Evolutionary conservation across 1,140 invertebrate species (phyloP).

Genomic region (Mercenaria mercenaria): DNA sequence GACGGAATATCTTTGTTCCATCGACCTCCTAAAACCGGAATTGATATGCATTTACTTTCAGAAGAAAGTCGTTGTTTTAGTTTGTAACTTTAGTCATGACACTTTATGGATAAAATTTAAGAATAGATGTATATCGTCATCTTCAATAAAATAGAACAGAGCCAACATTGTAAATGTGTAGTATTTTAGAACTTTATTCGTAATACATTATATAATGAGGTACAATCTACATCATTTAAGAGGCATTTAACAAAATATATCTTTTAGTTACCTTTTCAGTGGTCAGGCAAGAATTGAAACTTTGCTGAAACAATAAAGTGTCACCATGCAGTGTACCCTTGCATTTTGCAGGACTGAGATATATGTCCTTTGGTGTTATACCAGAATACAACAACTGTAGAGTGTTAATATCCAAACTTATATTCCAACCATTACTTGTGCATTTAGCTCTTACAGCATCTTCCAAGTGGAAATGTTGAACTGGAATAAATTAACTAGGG

Average conservation of each 20-base stretch:
- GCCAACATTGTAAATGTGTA: neutral
- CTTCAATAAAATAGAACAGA: neutral
- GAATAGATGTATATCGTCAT: neutral
- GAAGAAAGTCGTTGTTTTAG: neutral
- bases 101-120: neutral
- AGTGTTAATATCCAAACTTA: neutral
- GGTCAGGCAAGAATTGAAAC: neutral
- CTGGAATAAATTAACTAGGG: neutral
- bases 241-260: neutral
- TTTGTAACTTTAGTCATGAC: neutral
- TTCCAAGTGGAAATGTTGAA: neutral
- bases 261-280: constrained; percentile 21
- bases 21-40: neutral
- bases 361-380: neutral
- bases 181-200: neutral
- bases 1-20: neutral
- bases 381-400: neutral
- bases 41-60: neutral
- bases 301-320: neutral
- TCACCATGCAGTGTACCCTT: neutral
- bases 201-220: neutral
- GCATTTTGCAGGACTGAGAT: neutral
- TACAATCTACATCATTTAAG: neutral
- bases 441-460: neutral
- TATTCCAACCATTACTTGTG: constrained; percentile 3